Conservation (phyloP, 2,888 invertebrate species). For the Kuschelorhynchus macadamiae region DNA sequence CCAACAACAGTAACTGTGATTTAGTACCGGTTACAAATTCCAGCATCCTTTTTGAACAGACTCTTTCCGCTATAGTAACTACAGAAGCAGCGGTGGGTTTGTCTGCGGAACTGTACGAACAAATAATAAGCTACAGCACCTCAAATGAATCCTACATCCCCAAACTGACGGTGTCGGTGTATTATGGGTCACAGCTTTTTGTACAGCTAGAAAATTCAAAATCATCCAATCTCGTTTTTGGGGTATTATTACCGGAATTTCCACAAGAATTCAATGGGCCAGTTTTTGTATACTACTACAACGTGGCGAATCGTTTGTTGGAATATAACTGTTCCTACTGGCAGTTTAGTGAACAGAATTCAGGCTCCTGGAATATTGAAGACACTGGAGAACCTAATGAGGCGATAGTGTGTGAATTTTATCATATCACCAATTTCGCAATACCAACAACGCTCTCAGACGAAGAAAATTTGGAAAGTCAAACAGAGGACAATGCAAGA, state of each 20-base stretch:
- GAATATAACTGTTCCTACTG: slow-evolving; percentile 49
- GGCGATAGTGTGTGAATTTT: slow-evolving; percentile 33
- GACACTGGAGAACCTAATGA: slow-evolving; percentile 11
- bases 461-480: not conserved
- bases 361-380: slow-evolving; percentile 32
- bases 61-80: slow-evolving; percentile 5
- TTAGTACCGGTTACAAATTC: slow-evolving; percentile 3
- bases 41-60: not conserved
- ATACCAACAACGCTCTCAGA: not conserved
- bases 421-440: slow-evolving; percentile 47
- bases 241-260: slow-evolving; percentile 46
- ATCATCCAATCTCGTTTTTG: slow-evolving; percentile 39
- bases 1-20: not conserved
- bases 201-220: slow-evolving; percentile 23
- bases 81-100: slow-evolving; percentile 32
- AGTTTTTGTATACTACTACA: slow-evolving; percentile 16
- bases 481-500: not conserved
- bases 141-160: slow-evolving; percentile 19
- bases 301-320: not conserved
- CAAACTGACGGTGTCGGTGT: slow-evolving; percentile 39
- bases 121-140: slow-evolving; percentile 20
- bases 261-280: slow-evolving; percentile 30
- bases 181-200: slow-evolving; percentile 44
- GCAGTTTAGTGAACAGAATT: slow-evolving; percentile 25
- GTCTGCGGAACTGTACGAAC: slow-evolving; percentile 27